Conservation (phyloP, 1,140 invertebrate genomes). For the Euschistus heros region DNA sequence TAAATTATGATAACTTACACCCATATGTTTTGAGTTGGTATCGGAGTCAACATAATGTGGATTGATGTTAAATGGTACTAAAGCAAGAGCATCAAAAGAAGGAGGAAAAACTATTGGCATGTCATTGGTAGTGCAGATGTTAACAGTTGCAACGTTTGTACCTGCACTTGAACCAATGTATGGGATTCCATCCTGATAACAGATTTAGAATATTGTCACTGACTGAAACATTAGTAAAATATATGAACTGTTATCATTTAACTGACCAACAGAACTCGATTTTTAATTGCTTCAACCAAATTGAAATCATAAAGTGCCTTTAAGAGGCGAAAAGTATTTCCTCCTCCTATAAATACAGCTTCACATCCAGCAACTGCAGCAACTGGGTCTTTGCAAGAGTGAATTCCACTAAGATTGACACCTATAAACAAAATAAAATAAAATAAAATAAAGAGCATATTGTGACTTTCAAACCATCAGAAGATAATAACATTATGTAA, state of each 20-base stretch:
- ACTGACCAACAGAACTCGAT: slow-evolving; percentile 43
- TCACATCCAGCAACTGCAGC: slow-evolving; percentile 49
- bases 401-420: slow-evolving; percentile 50
- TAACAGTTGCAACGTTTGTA: slow-evolving; percentile 66
- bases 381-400: slow-evolving; percentile 40
- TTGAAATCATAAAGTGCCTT: slow-evolving; percentile 57
- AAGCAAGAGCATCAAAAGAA: slow-evolving; percentile 54
- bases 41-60: slow-evolving; percentile 66
- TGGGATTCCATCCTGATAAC: slow-evolving; percentile 46
- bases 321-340: slow-evolving; percentile 63
- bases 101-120: slow-evolving; percentile 75
- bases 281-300: slow-evolving; percentile 50
- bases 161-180: slow-evolving; percentile 75
- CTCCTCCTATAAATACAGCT: slow-evolving; percentile 68
- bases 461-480: not conserved
- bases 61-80: slow-evolving; percentile 78
- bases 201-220: too few species aligned
- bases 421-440: slow-evolving; percentile 34
- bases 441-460: not conserved
- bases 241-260: too few species aligned
- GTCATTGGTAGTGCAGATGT: slow-evolving; percentile 73
- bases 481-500: not conserved
- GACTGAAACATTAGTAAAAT: too few species aligned
- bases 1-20: slow-evolving; percentile 41
- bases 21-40: slow-evolving; percentile 52